phyloP scores from a whole-genome alignment of 2,888 invertebrate genomes.

The Lasius platythorax region DNA sequence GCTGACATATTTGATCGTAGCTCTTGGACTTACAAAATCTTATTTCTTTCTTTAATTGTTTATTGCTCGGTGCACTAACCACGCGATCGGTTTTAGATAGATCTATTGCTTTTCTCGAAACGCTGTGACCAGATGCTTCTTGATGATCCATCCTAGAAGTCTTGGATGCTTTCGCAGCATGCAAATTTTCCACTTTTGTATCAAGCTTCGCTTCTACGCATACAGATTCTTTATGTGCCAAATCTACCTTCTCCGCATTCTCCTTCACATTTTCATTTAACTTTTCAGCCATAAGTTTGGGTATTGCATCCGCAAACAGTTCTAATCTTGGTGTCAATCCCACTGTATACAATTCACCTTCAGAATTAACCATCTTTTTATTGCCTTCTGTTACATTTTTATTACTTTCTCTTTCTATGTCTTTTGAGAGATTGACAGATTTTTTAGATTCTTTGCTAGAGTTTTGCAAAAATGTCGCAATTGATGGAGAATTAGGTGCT shows the following conservation, averaged over 20 bases:
- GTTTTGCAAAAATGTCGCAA: constrained; percentile 53
- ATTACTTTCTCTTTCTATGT: constrained; percentile 62
- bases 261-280: constrained; percentile 73
- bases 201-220: background rate
- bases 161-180: constrained; percentile 47
- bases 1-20: constrained; percentile 81
- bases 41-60: constrained; percentile 65
- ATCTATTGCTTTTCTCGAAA: constrained; percentile 32
- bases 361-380: constrained; percentile 76
- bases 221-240: background rate
- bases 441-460: constrained; percentile 65
- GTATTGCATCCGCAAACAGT: constrained; percentile 83
- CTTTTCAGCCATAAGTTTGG: constrained; percentile 83
- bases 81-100: constrained; percentile 61
- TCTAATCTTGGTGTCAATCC: constrained; percentile 83
- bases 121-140: background rate
- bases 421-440: constrained; percentile 62
- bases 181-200: background rate
- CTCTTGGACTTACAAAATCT: constrained; percentile 80
- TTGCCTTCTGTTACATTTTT: constrained; percentile 56
- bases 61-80: constrained; percentile 68
- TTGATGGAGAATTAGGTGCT: background rate
- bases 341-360: constrained; percentile 81
- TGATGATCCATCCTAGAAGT: constrained; percentile 1
- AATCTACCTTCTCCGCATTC: constrained; percentile 52